These are phyloP conservation scores for Clostera curtula DNA, from an alignment of 2,888 invertebrate species.

Conservation along the genomic window DNA sequence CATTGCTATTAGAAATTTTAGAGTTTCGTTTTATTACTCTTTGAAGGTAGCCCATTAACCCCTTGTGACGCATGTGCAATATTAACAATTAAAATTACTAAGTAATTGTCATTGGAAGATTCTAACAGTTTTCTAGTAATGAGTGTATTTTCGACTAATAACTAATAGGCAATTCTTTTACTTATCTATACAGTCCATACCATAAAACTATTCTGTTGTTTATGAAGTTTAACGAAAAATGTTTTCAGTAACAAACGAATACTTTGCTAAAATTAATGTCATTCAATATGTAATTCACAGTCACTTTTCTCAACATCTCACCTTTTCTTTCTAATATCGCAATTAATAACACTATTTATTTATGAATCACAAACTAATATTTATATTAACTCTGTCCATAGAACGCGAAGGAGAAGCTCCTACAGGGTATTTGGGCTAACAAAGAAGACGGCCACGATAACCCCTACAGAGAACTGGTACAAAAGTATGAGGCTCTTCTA, in stretches of 20 bases:
- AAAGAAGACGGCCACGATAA: slow-evolving; percentile 75
- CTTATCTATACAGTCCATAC: slow-evolving; percentile 11
- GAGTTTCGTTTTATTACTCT: too few species aligned
- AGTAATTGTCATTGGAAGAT: too few species aligned
- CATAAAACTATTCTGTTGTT: slow-evolving; percentile 10
- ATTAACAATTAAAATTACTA: too few species aligned
- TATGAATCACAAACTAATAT: too few species aligned
- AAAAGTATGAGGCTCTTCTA: slow-evolving; percentile 88
- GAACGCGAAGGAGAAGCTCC: slow-evolving; percentile 69
- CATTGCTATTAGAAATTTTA: too few species aligned
- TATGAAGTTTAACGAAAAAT: slow-evolving; percentile 15
- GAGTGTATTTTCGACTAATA: slow-evolving; percentile 65
- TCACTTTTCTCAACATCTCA: slow-evolving; percentile 18
- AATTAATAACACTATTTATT: too few species aligned
- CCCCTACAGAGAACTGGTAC: slow-evolving; percentile 86
- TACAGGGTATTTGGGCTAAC: slow-evolving; percentile 70
- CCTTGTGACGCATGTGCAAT: too few species aligned
- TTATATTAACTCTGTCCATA: slow-evolving; percentile 14
- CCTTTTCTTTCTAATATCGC: slow-evolving; percentile 3
- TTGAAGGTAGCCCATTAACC: too few species aligned
- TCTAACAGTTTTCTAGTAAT: too few species aligned
- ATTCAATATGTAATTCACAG: slow-evolving; percentile 10
- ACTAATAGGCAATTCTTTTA: slow-evolving; percentile 8
- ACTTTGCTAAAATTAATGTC: slow-evolving; percentile 15
- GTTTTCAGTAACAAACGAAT: slow-evolving; percentile 14